Evolutionary conservation across 2,113 vertebrate species (phyloP), one percentile per base, ranked within the genome.

Genomic region (Ancistrus triradiatus): DNA sequence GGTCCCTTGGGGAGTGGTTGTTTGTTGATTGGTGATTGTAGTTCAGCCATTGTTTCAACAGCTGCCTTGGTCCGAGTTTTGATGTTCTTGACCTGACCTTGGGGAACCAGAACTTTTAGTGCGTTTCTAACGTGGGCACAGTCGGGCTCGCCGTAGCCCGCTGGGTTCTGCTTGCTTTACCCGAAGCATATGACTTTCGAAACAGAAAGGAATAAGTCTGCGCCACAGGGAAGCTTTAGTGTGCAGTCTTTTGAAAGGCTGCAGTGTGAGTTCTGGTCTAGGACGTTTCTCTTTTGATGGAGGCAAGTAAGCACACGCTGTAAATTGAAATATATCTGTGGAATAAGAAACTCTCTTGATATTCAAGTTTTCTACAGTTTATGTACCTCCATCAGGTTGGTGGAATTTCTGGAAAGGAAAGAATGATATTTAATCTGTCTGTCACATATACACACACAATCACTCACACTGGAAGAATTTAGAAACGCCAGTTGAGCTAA

Each of bases 31-130:
- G 71, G 66, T 59, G 44, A 69, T 61, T 24, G 68, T 37, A 51
- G 43, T 18, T 25, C 63, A 31, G 48, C 19, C 53, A 52, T 75
- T 77, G 74, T 78, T 77, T 74, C 73, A 57, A 75, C 73, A 78
- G 77, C 76, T 77, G 77, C 46, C 56, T 25, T 18, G 19, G 59
- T 62, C 6, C 58, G 61, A 67, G 69, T 59, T 68, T 55, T 56
- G 40, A 53, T 63, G 74, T 71, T 62, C 65, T 77, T 75, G 47
- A 63, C n/a, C 40, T 62, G 73, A 77, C 78, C 73, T 80, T 76
- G 69, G 63, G 70, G 51, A 65, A 49, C 9, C 42, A 3, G 27
- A 17, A 43, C 61, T 42, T 49, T 66, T 43, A 43, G 63, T 44
- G 40, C 50, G 55, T 28, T 63, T 31, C 42, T 27, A 53, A 60